Percentiles rank a stretch among this genome's conserved stretches.
Conservation (phyloP, 2,113 vertebrate genomes). For the human region GRCh38 chr7:142667501-142668000, state of each 20-base stretch:
- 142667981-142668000: neutral
- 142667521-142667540: no score
- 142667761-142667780: neutral
- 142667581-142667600: no score
- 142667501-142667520: no score
- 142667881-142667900: neutral
- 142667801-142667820: neutral
- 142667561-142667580: no score
- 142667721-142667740: neutral
- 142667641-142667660: no score
- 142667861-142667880: neutral
- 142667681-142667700: neutral
- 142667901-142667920: neutral
- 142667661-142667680: no score
- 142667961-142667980: neutral
- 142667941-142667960: neutral
- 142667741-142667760: conserved; percentile 5
- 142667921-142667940: neutral
- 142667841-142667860: neutral
- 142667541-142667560: no score
- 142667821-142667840: neutral
- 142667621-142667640: no score
- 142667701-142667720: neutral
- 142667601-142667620: no score
- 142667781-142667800: neutral